Conservation (phyloP, 2,888 invertebrate species). For the Phorcus lineatus region DNA sequence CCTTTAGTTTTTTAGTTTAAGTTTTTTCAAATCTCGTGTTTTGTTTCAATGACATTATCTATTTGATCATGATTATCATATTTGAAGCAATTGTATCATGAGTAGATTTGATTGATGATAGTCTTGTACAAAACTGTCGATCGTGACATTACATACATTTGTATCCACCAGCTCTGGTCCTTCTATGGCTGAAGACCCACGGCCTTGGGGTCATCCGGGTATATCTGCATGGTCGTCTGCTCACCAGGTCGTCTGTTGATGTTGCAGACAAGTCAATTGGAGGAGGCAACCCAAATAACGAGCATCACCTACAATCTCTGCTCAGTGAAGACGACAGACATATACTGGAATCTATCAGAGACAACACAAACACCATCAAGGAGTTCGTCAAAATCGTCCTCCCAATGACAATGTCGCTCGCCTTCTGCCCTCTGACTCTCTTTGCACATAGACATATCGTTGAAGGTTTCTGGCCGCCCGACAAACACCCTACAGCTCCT, state of each 20-base stretch:
- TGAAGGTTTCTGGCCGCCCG: slow-evolving; percentile 48
- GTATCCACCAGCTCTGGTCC: background rate
- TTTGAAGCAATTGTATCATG: too few species aligned
- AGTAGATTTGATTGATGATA: too few species aligned
- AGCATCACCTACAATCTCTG: background rate
- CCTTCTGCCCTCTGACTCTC: slow-evolving; percentile 54
- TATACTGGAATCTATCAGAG: background rate
- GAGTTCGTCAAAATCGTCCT: slow-evolving; percentile 45
- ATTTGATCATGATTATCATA: too few species aligned
- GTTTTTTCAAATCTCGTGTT: too few species aligned
- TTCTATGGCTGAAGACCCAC: background rate
- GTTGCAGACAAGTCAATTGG: background rate
- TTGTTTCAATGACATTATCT: too few species aligned
- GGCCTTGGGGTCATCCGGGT: background rate
- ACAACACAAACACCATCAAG: slow-evolving; percentile 25
- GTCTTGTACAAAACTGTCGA: too few species aligned
- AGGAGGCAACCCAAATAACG: background rate
- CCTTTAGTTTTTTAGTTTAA: too few species aligned
- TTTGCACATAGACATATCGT: slow-evolving; percentile 48
- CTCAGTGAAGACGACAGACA: background rate
- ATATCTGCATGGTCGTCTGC: background rate
- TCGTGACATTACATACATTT: background rate
- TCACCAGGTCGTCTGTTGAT: background rate
- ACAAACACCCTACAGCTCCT: slow-evolving; percentile 34
- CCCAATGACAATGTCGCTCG: slow-evolving; percentile 52